phyloP scores from a whole-genome alignment of 2,113 vertebrate species.

The Lethenteron reissneri region DNA sequence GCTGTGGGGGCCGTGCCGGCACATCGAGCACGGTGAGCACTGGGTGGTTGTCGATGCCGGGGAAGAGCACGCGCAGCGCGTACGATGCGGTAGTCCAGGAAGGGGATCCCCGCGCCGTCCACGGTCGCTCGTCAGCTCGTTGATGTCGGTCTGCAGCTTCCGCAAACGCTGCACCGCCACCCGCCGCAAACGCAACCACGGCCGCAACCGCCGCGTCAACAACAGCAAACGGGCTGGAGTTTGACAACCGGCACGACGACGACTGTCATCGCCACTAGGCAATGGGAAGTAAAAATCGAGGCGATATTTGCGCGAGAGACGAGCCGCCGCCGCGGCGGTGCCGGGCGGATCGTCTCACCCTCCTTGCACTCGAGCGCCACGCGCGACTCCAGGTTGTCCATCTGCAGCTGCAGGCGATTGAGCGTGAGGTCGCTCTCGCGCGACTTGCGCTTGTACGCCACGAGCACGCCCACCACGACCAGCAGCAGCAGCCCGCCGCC shows the following conservation, averaged over 20 bases:
- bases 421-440: slow-evolving; percentile 88
- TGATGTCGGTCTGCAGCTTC: slow-evolving; percentile 96
- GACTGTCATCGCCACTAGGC: too few relatives aligned
- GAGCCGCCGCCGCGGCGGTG: too few relatives aligned
- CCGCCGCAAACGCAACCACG: too few relatives aligned
- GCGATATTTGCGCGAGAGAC: too few relatives aligned
- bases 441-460: slow-evolving; percentile 93
- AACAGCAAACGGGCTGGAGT: too few relatives aligned
- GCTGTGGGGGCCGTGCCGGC: slow-evolving; percentile 7
- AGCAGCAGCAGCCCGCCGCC: slow-evolving; percentile 81
- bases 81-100: slow-evolving; percentile 90
- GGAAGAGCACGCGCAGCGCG: slow-evolving; percentile 90
- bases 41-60: slow-evolving; percentile 86
- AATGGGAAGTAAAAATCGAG: too few relatives aligned
- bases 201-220: too few relatives aligned
- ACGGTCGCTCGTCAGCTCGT: slow-evolving; percentile 90
- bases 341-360: slow-evolving; percentile 25
- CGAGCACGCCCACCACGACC: slow-evolving; percentile 91
- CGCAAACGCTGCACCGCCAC: slow-evolving; percentile 49
- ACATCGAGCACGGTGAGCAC: slow-evolving; percentile 92
- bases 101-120: slow-evolving; percentile 77
- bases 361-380: slow-evolving; percentile 96
- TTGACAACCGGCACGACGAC: too few relatives aligned
- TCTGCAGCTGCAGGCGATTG: slow-evolving; percentile 94
- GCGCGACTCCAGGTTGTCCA: slow-evolving; percentile 94